Conservation (phyloP, 2,797 vertebrate species). For the Hydrophis major region DNA sequence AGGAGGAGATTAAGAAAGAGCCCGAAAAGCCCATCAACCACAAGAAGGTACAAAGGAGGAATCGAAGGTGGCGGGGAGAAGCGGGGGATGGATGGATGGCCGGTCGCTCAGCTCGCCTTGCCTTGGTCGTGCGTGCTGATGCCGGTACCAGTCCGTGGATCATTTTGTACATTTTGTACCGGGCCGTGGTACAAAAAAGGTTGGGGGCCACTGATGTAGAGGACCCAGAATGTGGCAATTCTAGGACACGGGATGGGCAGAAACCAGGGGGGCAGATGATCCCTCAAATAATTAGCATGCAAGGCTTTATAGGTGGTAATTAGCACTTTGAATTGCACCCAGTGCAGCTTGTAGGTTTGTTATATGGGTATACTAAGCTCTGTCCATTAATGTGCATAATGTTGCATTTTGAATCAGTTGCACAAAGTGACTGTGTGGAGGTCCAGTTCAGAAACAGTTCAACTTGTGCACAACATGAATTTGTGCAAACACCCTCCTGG, state of each 20-base stretch:
- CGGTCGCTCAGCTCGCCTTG: too few species aligned
- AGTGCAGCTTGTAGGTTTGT: background rate
- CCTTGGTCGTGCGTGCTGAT: too few species aligned
- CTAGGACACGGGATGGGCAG: background rate
- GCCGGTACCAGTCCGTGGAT: too few species aligned
- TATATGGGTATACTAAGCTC: background rate
- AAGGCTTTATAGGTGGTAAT: background rate
- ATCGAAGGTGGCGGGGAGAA: too few species aligned
- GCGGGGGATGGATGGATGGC: too few species aligned
- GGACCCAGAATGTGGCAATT: background rate
- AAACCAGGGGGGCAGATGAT: background rate
- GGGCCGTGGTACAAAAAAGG: too few species aligned
- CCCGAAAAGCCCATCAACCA: too few species aligned
- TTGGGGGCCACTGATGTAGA: background rate
- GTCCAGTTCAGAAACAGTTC: background rate
- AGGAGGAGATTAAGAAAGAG: too few species aligned
- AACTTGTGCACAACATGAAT: background rate
- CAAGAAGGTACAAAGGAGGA: too few species aligned
- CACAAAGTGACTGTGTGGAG: background rate
- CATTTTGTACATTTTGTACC: too few species aligned
- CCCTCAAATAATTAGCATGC: background rate
- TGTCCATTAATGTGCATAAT: background rate
- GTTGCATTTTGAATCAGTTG: background rate
- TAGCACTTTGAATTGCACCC: background rate
- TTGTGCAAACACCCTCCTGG: background rate